Base-by-base conservation (phyloP, 2,888 invertebrate species). In the Eupithecia pulchellata region DNA sequence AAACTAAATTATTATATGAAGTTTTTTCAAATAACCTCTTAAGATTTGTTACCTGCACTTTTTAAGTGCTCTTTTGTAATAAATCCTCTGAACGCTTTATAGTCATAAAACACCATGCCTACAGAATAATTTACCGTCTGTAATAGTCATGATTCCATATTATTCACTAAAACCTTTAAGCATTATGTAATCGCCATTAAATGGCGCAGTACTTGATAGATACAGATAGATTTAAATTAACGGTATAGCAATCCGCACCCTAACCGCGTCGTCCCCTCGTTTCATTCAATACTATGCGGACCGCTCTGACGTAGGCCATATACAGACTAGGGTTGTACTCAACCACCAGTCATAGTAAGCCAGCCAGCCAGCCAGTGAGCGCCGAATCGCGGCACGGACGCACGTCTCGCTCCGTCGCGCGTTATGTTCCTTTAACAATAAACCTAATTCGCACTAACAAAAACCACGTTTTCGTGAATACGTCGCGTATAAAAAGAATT, bases 221-320 rank as follows among this genome's bases (percentile, higher is more conserved):
- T 20, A 61, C 34, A 52, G 65, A 71, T 71, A 71, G 36, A 64
- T 69, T 71, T 62, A 69, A 73, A 68, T 68, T 71, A 73, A 71
- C 68, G 63, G 66, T 67, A 63, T 65, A 66, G 36, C 34, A 67
- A 72, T 69, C 69, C 66, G 69, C 75, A 75, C 78, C 79, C 82
- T 75, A 77, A 78, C 77, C 78, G 78, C 75, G 76, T 81, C 76
- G 76, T 73, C 81, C 78, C 78, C 72, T 75, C 77, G 79, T 84
- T 90, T 88, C 92, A 92, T 92, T 92, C 91, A 92, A 90, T 88
- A 86, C 83, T 79, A 83, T 83, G 78, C 86, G 82, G 86, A 85
- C 85, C 84, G 78, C 79, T 86, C 85, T 92, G 91, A 91, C 91
- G 91, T 91, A 87, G 87, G 87, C 86, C 87, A 91, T 89, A 69